Evolutionary conservation across 2,888 invertebrate species (phyloP), one percentile per base, ranked within the genome.

Genomic region (Melipona beecheii): DNA sequence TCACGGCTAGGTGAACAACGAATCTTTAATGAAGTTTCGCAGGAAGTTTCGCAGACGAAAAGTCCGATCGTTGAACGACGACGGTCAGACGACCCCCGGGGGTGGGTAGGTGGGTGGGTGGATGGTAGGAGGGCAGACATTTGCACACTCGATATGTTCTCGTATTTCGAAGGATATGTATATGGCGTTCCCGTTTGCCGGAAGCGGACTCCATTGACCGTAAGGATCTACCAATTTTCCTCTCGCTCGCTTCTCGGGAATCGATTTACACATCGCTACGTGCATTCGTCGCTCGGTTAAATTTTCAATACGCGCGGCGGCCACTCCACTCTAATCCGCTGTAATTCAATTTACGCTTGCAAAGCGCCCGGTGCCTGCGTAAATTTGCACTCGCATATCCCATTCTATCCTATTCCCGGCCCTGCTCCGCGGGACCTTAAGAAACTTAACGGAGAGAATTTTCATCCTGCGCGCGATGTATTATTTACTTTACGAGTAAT

Each of bases 181-280:
- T 60, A 27, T 60, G 54, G 50, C n/a, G 36, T 56, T 60, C 69
- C 81, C 84, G 84, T 86, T 76, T 43, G n/a, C 60, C 49, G 54
- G 72, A 79, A 83, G 76, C 69, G 54, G 21, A 75, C 65, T 78
- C 71, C 71, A 71, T 82, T 75, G 74, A 70, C 75, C 78, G 79
- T 72, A 87, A 87, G 72, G 71, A 86, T 86, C 66, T 62, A 50
- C 69, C 83, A 75, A 88, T 86, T 88, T 79, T 81, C 86, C 77
- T 65, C 50, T 64, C n/a, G 65, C 85, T 78, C 83, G 62, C 70
- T 75, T 77, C 31, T 50, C 31, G 56, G 15, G 68, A 73, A 85
- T 83, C 84, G 73, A 85, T 84, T 73, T 69, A 13, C 73, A 27
- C 69, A 21, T 43, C 64, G 31, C 69, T 81, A 43, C 66, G 54